Conservation (phyloP, 2,888 invertebrate genomes). For the Pinctada fucata region DNA sequence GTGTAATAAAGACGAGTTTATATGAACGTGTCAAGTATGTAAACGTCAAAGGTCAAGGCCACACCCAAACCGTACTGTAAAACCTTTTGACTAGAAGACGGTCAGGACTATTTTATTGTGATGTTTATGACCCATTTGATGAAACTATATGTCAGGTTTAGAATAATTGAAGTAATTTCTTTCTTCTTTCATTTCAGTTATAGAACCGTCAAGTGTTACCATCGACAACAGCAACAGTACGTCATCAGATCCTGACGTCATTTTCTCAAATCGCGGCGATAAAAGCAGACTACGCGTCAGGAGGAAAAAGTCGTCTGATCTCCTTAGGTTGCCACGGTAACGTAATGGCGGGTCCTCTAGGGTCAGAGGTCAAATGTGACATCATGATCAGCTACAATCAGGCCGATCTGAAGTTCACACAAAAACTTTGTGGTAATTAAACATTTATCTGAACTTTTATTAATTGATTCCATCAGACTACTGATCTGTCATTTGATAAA, state of each 20-base stretch:
- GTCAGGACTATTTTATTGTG: too few species aligned
- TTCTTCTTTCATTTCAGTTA: constrained; percentile 46
- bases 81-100: too few species aligned
- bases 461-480: too few species aligned
- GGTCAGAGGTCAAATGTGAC: constrained; percentile 42
- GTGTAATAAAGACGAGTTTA: too few species aligned
- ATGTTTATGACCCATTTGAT: too few species aligned
- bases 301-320: background rate
- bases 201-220: constrained; percentile 56
- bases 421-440: constrained; percentile 51
- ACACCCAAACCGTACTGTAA: too few species aligned
- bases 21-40: too few species aligned
- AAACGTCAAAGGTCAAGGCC: too few species aligned
- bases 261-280: background rate
- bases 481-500: too few species aligned
- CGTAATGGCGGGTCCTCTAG: constrained; percentile 31
- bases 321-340: background rate
- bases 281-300: background rate
- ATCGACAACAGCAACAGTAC: constrained; percentile 32
- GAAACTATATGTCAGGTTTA: too few species aligned
- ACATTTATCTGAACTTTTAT: background rate
- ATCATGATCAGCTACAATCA: constrained; percentile 55
- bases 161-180: too few species aligned
- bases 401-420: constrained; percentile 49
- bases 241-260: background rate